Evolutionary conservation across 2,888 invertebrate genomes (phyloP), one percentile per base, ranked within the genome.

Genomic region (Terebella lapidaria): DNA sequence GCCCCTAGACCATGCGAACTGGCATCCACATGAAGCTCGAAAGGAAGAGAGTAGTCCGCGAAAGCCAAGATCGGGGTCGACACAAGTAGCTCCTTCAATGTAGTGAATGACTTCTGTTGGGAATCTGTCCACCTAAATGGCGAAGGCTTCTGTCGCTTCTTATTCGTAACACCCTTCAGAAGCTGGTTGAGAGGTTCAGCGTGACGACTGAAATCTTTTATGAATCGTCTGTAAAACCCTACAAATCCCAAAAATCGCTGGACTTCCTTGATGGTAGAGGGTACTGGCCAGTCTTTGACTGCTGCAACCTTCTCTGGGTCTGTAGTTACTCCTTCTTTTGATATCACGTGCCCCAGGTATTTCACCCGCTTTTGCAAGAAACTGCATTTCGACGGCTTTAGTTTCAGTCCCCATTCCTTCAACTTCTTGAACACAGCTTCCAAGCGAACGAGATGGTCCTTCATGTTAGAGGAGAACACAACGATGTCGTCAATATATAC

Each of bases 401-500:
- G 20, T 47, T 52, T 58, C 25, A 58, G 26, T 24, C 35, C 35
- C 22, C 20, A 4, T 20, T 28, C 18, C 3, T 29, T 35, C 3
- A 58, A 22, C 35, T 42, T 53, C 18, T 54, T 15, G 18, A 58
- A 30, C 3, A 58, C 27, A 10, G 20, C 42, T 35, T 24, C 26
- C 2, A 53, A 45, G 24, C 18, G 25, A 18, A 20, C 10, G 5
- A 58, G 24, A 26, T 58, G 58, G 15, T 22, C 22, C 22, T 58
- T 29, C 22, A 51, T 27, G 2, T 3, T 51, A 18, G 25, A 2
- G 3, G 22, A 18, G 25, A 22, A 30, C 3, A 54, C 27, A 10
- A 58, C 15, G 42, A 51, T 3, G 42, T 58, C 58, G 47, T 58
- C 56, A 18, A 56, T 42, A 42, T 25, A 56, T 4, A 45, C 29